A percentile compares a stretch with the other conserved stretches of the same genome.
Conservation (phyloP, 2,888 invertebrate species). For the Rhagonycha lutea region DNA sequence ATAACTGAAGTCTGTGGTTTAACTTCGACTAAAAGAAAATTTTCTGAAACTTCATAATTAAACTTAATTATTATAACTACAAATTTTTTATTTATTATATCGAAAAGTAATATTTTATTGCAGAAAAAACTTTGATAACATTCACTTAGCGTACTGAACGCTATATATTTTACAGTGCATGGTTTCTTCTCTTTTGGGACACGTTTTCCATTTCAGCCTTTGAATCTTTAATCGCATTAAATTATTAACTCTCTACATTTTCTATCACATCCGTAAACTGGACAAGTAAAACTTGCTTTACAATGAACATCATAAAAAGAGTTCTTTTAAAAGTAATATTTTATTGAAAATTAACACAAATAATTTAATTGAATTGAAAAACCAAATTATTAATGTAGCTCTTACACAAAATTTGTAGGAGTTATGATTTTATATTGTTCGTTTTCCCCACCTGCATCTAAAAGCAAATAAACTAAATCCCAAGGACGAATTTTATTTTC, state of each 20-base stretch:
- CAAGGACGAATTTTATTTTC: conserved; percentile 13
- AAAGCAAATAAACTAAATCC: conserved; percentile 11
- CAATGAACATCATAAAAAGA: conserved; percentile 6
- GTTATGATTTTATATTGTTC: conserved; percentile 15
- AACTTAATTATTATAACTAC: not conserved
- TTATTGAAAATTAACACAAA: not conserved
- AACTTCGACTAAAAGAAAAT: too few species aligned
- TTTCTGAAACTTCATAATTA: too few species aligned
- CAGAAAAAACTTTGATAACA: conserved; percentile 22
- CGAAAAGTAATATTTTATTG: conserved; percentile 4
- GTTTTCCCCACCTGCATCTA: conserved; percentile 21
- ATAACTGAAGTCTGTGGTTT: not conserved
- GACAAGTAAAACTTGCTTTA: conserved; percentile 17
- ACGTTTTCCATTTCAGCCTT: conserved; percentile 27
- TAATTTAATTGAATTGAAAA: too few species aligned
- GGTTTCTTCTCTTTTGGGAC: conserved; percentile 30
- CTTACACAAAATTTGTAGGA: not conserved
- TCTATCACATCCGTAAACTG: conserved; percentile 20
- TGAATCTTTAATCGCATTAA: conserved; percentile 25
- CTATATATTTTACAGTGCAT: conserved; percentile 27
- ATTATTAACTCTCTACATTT: conserved; percentile 29
- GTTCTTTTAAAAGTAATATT: not conserved
- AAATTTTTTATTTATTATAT: not conserved
- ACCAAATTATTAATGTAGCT: not conserved
- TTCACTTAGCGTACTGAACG: conserved; percentile 27